Conservation (phyloP, 2,888 invertebrate species). For the Beris chalybata region DNA sequence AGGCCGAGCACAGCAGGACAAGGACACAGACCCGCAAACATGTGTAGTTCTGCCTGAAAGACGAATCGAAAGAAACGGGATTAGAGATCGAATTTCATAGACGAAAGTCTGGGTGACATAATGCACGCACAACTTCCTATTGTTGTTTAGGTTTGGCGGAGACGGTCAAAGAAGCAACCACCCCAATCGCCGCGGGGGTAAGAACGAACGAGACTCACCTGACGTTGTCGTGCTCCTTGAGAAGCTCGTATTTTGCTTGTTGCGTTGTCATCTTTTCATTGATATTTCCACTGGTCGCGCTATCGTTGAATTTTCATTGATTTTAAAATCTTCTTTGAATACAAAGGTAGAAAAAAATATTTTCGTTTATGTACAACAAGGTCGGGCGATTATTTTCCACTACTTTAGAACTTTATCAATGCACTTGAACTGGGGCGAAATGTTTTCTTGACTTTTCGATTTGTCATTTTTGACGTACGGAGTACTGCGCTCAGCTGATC, state of each 20-base stretch:
- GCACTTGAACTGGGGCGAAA: too few relatives aligned
- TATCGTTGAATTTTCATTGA: too few relatives aligned
- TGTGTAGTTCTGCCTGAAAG: conserved; percentile 37
- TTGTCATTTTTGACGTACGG: too few relatives aligned
- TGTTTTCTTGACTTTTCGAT: too few relatives aligned
- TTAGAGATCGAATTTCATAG: background rate
- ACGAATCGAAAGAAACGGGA: background rate
- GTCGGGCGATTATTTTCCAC: too few relatives aligned
- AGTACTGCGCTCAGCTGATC: too few relatives aligned
- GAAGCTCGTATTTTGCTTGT: conserved; percentile 38
- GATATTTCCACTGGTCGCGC: background rate
- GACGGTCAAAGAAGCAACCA: background rate
- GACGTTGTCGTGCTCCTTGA: conserved; percentile 31
- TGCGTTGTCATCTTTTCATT: conserved; percentile 34
- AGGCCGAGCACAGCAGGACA: conserved; percentile 38
- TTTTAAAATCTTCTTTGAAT: too few relatives aligned
- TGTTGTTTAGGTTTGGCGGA: background rate
- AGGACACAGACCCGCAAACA: conserved; percentile 39
- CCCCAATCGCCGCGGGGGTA: background rate
- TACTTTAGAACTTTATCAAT: too few relatives aligned
- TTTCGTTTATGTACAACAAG: too few relatives aligned
- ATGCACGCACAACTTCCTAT: background rate
- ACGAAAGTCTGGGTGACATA: background rate
- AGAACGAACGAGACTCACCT: conserved; percentile 15
- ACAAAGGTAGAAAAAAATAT: too few relatives aligned